Evolutionary conservation across 2,113 vertebrate species (phyloP).

Genomic region (Nothocercus nigrocapillus): DNA sequence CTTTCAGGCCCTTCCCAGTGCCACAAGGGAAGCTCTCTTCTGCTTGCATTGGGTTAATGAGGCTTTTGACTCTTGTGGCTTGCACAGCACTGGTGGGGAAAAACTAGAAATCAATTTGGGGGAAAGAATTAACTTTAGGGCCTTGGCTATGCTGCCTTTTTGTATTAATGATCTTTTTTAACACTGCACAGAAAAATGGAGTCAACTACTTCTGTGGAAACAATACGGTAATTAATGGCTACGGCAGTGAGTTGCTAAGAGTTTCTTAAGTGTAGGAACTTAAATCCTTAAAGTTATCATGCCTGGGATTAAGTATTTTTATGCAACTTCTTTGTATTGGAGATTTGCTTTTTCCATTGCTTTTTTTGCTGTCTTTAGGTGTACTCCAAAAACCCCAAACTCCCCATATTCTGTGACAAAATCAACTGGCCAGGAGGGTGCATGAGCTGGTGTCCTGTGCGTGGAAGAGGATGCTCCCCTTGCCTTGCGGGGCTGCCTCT

Average conservation of each 20-base stretch:
- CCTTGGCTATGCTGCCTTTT: neutral
- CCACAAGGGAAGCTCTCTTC: neutral
- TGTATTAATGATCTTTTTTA: neutral
- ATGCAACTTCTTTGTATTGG: neutral
- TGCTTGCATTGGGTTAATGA: neutral
- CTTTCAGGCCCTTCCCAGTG: neutral
- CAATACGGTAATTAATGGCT: neutral
- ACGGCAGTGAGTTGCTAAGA: neutral
- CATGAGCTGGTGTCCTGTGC: neutral
- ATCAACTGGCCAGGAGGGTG: neutral
- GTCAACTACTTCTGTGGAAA: neutral
- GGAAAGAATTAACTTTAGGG: fast-evolving
- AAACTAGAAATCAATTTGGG: neutral
- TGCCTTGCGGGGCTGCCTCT: neutral
- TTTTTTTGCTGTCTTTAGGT: neutral
- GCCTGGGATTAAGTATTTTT: neutral
- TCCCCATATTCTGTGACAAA: neutral
- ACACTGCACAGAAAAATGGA: neutral
- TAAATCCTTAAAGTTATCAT: neutral
- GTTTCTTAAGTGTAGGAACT: neutral
- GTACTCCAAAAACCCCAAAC: neutral
- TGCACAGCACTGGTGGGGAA: neutral
- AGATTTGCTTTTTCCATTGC: neutral
- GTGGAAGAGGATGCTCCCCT: neutral
- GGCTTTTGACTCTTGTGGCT: neutral